Percentiles rank a stretch among this genome's conserved stretches.
phyloP scores from a whole-genome alignment of 2,888 invertebrate genomes.

The Dryococelus australis region DNA sequence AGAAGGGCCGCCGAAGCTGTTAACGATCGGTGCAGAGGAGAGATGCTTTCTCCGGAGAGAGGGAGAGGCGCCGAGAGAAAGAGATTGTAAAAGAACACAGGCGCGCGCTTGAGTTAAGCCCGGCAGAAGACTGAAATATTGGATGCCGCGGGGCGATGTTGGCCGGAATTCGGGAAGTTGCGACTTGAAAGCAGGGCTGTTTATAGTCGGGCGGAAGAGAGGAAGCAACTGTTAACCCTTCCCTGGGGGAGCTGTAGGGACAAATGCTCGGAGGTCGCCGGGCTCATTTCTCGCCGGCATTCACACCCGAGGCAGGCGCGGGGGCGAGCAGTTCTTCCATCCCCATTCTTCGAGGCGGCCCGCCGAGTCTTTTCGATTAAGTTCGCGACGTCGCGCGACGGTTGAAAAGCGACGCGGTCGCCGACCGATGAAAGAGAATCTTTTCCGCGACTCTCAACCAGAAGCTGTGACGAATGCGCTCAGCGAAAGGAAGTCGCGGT shows the following conservation, averaged over 20 bases:
- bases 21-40: not conserved
- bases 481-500: no score
- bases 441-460: no score
- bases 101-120: not conserved
- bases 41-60: not conserved
- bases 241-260: not conserved
- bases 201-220: not conserved
- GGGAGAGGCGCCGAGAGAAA: not conserved
- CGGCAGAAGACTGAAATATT: slow-evolving; percentile 7
- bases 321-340: not conserved
- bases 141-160: not conserved
- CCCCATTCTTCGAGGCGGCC: not conserved
- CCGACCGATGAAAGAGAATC: no score
- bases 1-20: not conserved
- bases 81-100: not conserved
- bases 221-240: not conserved
- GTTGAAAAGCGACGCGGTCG: no score
- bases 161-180: not conserved
- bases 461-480: no score
- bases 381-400: no score
- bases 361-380: no score
- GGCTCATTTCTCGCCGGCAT: not conserved
- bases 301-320: not conserved
- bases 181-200: not conserved
- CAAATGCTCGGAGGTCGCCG: not conserved